phyloP scores from a whole-genome alignment of 2,888 invertebrate species.

The Agrochola lota region DNA sequence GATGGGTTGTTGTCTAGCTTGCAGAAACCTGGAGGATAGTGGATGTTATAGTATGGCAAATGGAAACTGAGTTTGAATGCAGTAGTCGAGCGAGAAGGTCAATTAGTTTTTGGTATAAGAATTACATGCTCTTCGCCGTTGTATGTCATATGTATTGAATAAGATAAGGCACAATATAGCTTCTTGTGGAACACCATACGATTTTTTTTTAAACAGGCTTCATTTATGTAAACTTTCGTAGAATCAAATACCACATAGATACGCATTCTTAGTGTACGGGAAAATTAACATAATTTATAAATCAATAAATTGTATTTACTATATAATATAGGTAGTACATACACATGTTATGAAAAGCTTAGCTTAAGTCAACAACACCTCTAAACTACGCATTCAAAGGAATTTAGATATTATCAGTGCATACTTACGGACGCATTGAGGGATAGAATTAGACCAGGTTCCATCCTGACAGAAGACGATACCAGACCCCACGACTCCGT shows the following conservation, averaged over 20 bases:
- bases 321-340: not conserved
- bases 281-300: not conserved
- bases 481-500: conserved; percentile 66
- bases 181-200: conserved; percentile 22
- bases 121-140: not conserved
- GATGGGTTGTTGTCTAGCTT: conserved; percentile 71
- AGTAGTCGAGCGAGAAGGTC: not conserved
- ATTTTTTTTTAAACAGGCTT: not conserved
- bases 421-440: conserved; percentile 70
- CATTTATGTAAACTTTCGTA: fast-evolving
- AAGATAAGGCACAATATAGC: conserved; percentile 1
- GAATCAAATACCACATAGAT: not conserved
- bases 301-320: not conserved
- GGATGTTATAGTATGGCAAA: not conserved
- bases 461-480: conserved; percentile 75
- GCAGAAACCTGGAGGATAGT: conserved; percentile 73
- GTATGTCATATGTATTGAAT: not conserved
- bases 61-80: not conserved
- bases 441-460: conserved; percentile 69
- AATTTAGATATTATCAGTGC: not conserved
- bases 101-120: not conserved
- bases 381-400: not conserved
- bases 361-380: not conserved
- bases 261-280: not conserved
- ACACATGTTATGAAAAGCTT: conserved; percentile 1